A percentile compares a stretch with the other conserved stretches of the same genome.
phyloP scores from a whole-genome alignment of 2,113 vertebrate genomes.

The Gavia stellata region DNA sequence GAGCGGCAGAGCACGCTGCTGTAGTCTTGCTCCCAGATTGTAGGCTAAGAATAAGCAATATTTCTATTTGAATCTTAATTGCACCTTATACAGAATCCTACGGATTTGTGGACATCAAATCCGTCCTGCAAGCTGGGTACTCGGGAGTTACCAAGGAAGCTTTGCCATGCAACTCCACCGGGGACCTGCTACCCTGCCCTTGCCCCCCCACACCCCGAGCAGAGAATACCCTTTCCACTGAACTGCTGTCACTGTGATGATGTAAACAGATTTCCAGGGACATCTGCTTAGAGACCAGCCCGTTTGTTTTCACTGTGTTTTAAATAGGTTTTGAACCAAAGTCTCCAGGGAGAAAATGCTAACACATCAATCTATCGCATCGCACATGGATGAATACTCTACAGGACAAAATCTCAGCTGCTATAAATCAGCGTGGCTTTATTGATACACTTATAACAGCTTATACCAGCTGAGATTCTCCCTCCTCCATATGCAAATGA shows the following conservation, averaged over 20 bases:
- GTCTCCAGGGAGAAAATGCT: slow-evolving; percentile 32
- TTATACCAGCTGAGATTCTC: slow-evolving; percentile 25
- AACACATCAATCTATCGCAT: neutral
- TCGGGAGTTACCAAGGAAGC: neutral
- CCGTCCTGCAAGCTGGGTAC: neutral
- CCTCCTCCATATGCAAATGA: neutral
- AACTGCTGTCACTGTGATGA: neutral
- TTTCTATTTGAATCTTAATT: neutral
- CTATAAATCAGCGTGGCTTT: neutral
- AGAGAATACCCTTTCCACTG: neutral
- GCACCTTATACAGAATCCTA: neutral
- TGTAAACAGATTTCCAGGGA: slow-evolving; percentile 8
- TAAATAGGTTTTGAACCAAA: slow-evolving; percentile 41
- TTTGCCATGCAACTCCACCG: neutral
- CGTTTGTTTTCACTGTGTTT: slow-evolving; percentile 25
- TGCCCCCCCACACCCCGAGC: neutral
- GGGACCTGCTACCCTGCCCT: neutral
- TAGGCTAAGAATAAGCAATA: neutral
- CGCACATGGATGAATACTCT: neutral
- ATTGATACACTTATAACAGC: neutral
- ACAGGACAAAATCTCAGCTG: slow-evolving; percentile 25
- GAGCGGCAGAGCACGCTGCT: neutral
- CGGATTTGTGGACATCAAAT: neutral
- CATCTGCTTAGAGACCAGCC: slow-evolving; percentile 30
- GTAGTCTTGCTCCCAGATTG: fast-evolving